phyloP scores from a whole-genome alignment of 2,113 vertebrate species.

The Balaenoptera acutorostrata region DNA sequence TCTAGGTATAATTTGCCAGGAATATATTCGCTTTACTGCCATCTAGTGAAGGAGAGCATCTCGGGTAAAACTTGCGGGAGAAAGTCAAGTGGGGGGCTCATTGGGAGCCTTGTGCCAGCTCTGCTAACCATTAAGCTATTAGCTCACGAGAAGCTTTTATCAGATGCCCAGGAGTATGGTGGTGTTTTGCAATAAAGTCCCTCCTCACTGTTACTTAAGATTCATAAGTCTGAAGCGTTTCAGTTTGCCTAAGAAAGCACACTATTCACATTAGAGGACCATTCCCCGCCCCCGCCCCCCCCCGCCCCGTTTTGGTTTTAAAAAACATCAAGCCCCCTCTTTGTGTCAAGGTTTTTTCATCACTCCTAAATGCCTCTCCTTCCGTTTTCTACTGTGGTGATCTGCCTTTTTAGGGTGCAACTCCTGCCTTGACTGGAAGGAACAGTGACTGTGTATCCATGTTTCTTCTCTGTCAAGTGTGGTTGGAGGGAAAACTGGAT shows the following conservation, averaged over 20 bases:
- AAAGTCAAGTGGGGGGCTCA: background rate
- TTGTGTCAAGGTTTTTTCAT: background rate
- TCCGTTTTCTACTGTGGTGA: background rate
- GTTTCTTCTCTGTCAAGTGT: background rate
- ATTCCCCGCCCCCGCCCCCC: background rate
- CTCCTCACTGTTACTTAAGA: background rate
- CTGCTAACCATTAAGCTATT: constrained; percentile 21
- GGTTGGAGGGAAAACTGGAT: background rate
- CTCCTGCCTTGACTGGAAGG: background rate
- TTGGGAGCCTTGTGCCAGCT: background rate
- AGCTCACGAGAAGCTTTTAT: constrained; percentile 55
- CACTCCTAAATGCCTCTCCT: background rate
- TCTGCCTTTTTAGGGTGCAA: background rate
- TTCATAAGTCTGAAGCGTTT: background rate
- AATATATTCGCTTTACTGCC: constrained; percentile 45
- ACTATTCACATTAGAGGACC: background rate
- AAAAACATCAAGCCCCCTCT: background rate
- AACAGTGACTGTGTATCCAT: background rate
- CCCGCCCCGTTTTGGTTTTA: background rate
- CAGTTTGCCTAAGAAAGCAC: background rate
- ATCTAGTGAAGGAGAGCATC: constrained; percentile 45
- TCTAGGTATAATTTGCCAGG: constrained; percentile 40
- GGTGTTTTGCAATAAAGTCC: background rate
- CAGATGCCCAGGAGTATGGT: background rate
- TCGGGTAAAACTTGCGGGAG: constrained; percentile 34